Conservation (phyloP, 2,888 invertebrate species). For the Himalopsyche kuldschensis region DNA sequence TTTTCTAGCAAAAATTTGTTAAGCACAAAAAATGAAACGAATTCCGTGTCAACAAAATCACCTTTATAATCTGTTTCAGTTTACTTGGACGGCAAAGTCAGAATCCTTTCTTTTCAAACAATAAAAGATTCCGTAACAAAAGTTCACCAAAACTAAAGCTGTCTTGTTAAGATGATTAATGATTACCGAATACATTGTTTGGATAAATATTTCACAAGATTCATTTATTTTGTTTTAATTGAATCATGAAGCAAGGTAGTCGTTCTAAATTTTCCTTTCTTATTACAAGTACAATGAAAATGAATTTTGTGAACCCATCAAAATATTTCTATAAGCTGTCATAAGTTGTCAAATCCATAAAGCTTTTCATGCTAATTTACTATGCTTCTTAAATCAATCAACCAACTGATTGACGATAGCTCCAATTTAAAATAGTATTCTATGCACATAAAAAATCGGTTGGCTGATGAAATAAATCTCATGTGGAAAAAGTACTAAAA, state of each 20-base stretch:
- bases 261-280: neutral
- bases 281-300: neutral
- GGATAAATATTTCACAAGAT: neutral
- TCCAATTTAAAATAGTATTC: too few relatives aligned
- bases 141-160: neutral
- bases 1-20: too few relatives aligned
- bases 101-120: neutral
- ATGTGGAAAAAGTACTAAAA: too few relatives aligned
- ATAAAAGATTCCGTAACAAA: neutral
- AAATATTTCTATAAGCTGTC: neutral
- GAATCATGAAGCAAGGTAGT: neutral
- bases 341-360: neutral
- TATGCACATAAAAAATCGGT: too few relatives aligned
- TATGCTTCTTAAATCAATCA: too few relatives aligned
- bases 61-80: neutral
- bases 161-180: slow-evolving; percentile 8
- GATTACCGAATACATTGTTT: neutral
- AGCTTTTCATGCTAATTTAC: too few relatives aligned
- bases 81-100: neutral
- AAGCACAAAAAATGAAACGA: neutral
- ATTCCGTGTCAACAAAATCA: neutral
- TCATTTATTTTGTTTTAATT: neutral
- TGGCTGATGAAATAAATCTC: too few relatives aligned
- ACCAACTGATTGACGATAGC: too few relatives aligned
- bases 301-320: neutral